A percentile compares a stretch with the other conserved stretches of the same genome.
These are phyloP conservation scores for Tribolium freemani DNA, from an alignment of 2,888 invertebrate genomes.

Conservation along the genomic window DNA sequence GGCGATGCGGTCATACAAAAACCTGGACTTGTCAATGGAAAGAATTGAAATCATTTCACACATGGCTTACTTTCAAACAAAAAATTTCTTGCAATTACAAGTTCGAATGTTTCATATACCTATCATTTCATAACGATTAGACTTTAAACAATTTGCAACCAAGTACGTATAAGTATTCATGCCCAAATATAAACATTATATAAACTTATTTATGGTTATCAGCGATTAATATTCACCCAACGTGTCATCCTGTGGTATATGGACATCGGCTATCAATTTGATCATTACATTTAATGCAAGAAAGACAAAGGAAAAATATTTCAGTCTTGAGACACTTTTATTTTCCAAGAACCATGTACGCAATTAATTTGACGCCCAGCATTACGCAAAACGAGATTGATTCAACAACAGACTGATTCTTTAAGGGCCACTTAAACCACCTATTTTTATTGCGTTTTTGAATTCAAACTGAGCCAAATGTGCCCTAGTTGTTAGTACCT, in stretches of 20 bases:
- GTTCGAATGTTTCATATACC: background rate
- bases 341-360: background rate
- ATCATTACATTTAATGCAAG: constrained; percentile 17
- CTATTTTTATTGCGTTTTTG: no score
- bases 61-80: background rate
- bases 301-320: constrained; percentile 10
- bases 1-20: background rate
- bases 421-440: no score
- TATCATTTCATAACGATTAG: background rate
- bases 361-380: no score
- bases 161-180: constrained; percentile 15
- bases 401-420: no score
- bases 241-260: constrained; percentile 21
- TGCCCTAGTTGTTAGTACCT: no score
- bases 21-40: background rate
- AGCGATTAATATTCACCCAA: constrained; percentile 8
- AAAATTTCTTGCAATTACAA: background rate
- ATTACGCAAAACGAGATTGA: no score
- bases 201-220: constrained; percentile 12
- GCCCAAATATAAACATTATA: constrained; percentile 21
- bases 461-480: no score
- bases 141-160: constrained; percentile 22
- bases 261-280: constrained; percentile 30
- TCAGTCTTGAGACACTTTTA: background rate
- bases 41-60: background rate